A percentile compares a stretch with the other conserved stretches of the same genome.
These are phyloP conservation scores for Haemorhous mexicanus DNA, from an alignment of 2,113 vertebrate genomes.

Conservation along the genomic window DNA sequence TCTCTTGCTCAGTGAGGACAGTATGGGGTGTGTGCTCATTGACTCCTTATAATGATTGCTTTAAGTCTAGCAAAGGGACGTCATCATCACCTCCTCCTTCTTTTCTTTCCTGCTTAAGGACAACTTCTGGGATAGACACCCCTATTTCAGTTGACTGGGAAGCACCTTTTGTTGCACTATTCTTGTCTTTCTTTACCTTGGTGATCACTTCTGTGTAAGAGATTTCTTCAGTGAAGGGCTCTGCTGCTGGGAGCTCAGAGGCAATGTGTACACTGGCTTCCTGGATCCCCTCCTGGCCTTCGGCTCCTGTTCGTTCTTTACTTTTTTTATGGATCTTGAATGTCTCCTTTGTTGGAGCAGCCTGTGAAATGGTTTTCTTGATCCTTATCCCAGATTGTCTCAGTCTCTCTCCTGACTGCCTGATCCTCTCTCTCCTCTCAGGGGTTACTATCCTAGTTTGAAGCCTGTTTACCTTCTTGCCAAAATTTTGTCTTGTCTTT, in stretches of 20 bases:
- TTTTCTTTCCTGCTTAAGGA: constrained; percentile 75
- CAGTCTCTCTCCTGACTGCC: constrained; percentile 87
- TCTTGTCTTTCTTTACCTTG: constrained; percentile 81
- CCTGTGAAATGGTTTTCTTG: constrained; percentile 90
- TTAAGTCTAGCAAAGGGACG: constrained; percentile 79
- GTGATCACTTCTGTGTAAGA: constrained; percentile 81
- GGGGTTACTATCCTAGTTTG: constrained; percentile 92
- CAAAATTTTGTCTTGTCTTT: constrained; percentile 90
- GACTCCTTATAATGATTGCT: constrained; percentile 78
- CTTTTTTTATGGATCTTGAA: constrained; percentile 87
- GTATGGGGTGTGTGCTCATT: not conserved
- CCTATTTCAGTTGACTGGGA: constrained; percentile 54
- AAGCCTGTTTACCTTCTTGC: constrained; percentile 87
- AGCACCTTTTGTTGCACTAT: constrained; percentile 61
- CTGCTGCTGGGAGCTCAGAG: constrained; percentile 62
- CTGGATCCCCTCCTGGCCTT: constrained; percentile 83
- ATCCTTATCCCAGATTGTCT: constrained; percentile 84
- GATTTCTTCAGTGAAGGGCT: constrained; percentile 79
- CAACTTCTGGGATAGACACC: constrained; percentile 57
- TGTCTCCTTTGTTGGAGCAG: constrained; percentile 84
- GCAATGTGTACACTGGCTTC: constrained; percentile 55
- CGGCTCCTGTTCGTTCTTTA: constrained; percentile 77
- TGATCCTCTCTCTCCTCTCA: constrained; percentile 88
- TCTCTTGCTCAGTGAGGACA: not conserved
- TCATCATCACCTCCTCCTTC: constrained; percentile 70